Evolutionary conservation across 2,797 vertebrate genomes (phyloP), one percentile per base, ranked within the genome.

Genomic region (Discoglossus pictus): DNA sequence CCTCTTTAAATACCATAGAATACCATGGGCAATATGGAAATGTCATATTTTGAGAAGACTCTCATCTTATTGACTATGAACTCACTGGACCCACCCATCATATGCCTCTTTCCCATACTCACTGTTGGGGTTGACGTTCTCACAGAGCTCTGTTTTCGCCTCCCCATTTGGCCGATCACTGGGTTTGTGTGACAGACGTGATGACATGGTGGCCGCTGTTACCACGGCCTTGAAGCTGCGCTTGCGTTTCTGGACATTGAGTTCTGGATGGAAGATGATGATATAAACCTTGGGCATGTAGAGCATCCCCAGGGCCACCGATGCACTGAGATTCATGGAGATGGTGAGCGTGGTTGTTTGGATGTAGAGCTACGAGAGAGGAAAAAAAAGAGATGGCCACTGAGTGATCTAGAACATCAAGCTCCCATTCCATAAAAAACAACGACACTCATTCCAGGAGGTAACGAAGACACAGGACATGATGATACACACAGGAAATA

Each of bases 261-360:
- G 89, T 84, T 98, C 97, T 0, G 97, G 97, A 82, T 98, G 97
- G 89, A 98, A 96, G 88, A 99, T 94, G 88, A 99, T 98, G 89
- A 99, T 94, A 87, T 99, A 99, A 73, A 99, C 97, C 89, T 99
- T 99, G 83, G 97, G 97, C 96, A 99, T 96, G 88, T 98, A 99
- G 72, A 99, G 96, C 97, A 99, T 97, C 79, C 96, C 95, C 83
- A 99, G 91, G 67, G 96, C 96, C 84, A 99, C 97, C 1, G 97
- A 98, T 34, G 97, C 97, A 84, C 97, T 99, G 85, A 99, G 87
- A 88, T 97, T 99, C 97, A 99, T 99, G 86, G 97, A 99, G 90
- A 99, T 97, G 77, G 96, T 98, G 78, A 98, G 90, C 2, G 96
- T 99, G 81, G 97, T 97, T 40, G 97, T 99, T 88, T 99, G 97